phyloP scores from a whole-genome alignment of 2,113 vertebrate genomes.

The Lipotes vexillifer region DNA sequence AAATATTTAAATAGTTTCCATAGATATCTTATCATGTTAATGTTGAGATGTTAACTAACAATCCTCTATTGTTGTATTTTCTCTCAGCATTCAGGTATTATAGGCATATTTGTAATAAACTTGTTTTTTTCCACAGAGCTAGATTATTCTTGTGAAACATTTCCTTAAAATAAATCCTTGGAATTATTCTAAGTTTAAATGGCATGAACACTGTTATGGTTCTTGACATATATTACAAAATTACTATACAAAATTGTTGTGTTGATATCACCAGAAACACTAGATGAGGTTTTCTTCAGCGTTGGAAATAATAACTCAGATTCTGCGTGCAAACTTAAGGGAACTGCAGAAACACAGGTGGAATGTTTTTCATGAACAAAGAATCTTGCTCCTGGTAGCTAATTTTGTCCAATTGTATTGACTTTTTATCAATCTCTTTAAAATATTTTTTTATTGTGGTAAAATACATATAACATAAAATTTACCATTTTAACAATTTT shows the following conservation, averaged over 20 bases:
- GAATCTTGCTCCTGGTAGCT: not conserved
- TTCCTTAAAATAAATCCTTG: slow-evolving; percentile 14
- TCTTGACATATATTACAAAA: not conserved
- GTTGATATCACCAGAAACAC: not conserved
- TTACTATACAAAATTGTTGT: not conserved
- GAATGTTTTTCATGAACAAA: slow-evolving; percentile 11
- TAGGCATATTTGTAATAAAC: not conserved
- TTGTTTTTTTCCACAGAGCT: not conserved
- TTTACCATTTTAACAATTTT: not conserved
- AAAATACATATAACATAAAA: not conserved
- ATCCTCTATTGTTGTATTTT: not conserved
- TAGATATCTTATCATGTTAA: not conserved
- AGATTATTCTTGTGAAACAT: not conserved
- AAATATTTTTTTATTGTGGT: not conserved
- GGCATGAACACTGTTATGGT: not conserved
- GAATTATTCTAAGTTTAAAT: not conserved
- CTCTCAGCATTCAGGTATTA: not conserved
- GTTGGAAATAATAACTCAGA: not conserved
- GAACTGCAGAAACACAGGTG: not conserved
- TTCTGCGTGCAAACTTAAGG: not conserved
- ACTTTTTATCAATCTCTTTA: not conserved
- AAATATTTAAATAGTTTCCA: slow-evolving; percentile 8
- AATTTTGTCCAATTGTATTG: not conserved
- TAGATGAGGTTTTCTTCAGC: not conserved
- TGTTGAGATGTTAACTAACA: not conserved